phyloP scores from a whole-genome alignment of 2,797 vertebrate genomes.

The Hoplostethus mediterraneus region DNA sequence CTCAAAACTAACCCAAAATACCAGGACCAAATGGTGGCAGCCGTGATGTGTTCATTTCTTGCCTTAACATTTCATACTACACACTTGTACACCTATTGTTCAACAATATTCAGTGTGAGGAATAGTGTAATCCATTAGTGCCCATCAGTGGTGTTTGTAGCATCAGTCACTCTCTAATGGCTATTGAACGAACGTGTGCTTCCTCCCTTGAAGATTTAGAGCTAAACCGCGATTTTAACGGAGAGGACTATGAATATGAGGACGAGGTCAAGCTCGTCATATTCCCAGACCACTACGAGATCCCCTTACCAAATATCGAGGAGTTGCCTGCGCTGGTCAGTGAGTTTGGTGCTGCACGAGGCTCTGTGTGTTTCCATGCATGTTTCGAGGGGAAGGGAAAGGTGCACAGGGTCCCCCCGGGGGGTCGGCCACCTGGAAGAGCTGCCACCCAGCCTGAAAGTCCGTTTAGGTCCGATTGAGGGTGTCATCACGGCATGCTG shows the following conservation, averaged over 20 bases:
- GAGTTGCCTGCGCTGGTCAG: constrained; percentile 97
- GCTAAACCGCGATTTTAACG: constrained; percentile 93
- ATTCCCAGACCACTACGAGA: constrained; percentile 99
- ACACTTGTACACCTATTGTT: no score
- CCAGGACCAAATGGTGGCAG: no score
- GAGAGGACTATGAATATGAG: constrained; percentile 96
- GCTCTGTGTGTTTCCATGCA: constrained; percentile 71
- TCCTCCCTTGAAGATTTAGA: constrained; percentile 93
- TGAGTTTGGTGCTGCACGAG: constrained; percentile 80
- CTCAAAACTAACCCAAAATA: no score
- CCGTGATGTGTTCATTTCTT: no score
- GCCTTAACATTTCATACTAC: no score
- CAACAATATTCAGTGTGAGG: no score
- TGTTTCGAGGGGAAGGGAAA: constrained; percentile 47
- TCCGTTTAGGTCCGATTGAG: not conserved
- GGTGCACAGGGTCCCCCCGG: constrained; percentile 17
- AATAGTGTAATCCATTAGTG: not conserved
- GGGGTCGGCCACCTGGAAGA: not conserved
- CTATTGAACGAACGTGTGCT: constrained; percentile 67
- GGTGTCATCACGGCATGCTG: no score
- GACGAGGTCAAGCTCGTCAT: constrained; percentile 99
- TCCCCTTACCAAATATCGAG: constrained; percentile 98
- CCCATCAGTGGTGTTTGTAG: not conserved
- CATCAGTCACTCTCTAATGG: constrained; percentile 4
- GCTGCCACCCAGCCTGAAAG: no score